These are phyloP conservation scores for Athripsodes cinereus DNA, from an alignment of 2,888 invertebrate genomes.

Conservation along the genomic window DNA sequence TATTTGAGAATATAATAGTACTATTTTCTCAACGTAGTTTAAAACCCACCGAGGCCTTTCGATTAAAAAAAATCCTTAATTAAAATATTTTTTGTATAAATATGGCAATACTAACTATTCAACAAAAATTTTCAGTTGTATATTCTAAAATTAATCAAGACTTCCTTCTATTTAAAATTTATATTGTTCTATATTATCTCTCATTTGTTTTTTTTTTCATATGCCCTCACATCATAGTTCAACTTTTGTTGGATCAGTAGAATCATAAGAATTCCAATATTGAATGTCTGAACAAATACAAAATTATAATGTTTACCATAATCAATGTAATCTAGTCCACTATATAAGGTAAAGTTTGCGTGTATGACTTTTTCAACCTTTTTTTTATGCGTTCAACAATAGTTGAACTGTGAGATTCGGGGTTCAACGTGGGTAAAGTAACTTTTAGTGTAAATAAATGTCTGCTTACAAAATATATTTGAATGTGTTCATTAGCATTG, in stretches of 20 bases:
- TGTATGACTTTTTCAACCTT: not conserved
- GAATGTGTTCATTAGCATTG: constrained; percentile 14
- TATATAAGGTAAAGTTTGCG: not conserved
- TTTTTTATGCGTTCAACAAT: not conserved
- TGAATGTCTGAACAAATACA: too few relatives aligned
- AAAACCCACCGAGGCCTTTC: constrained; percentile 19
- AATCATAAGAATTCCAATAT: too few relatives aligned
- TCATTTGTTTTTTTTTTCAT: not conserved
- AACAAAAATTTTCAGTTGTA: too few relatives aligned
- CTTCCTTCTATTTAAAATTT: too few relatives aligned
- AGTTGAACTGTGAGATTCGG: not conserved
- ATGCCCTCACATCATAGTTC: not conserved
- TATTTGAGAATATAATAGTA: not conserved
- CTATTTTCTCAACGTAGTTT: not conserved
- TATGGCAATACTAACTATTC: not conserved
- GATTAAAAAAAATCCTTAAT: not conserved
- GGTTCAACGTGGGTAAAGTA: not conserved
- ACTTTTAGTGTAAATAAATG: not conserved
- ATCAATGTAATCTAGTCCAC: not conserved
- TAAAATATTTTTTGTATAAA: not conserved
- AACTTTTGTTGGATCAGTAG: too few relatives aligned
- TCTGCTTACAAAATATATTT: constrained; percentile 8
- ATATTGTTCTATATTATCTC: not conserved
- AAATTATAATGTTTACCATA: too few relatives aligned
- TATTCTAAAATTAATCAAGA: too few relatives aligned